Conservation (phyloP, 2,797 vertebrate genomes). For the Percopsis omiscomaycus region DNA sequence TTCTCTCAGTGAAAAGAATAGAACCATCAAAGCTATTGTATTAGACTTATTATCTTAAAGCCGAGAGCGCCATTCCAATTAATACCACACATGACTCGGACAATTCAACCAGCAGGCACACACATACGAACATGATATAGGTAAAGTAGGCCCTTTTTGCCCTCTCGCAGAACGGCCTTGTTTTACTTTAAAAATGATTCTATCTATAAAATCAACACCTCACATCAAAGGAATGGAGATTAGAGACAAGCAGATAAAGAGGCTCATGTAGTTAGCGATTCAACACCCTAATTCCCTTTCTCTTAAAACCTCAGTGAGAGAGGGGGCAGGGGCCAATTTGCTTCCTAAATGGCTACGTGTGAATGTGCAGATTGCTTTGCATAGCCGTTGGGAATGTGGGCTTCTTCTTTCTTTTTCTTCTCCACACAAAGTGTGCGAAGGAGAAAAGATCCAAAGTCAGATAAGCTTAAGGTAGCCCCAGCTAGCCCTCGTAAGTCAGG, state of each 20-base stretch:
- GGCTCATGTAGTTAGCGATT: conserved; percentile 78
- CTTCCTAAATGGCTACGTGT: conserved; percentile 79
- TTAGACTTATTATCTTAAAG: conserved; percentile 68
- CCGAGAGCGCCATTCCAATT: conserved; percentile 75
- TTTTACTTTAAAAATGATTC: conserved; percentile 80
- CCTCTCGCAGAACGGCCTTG: conserved; percentile 65
- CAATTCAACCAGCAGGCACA: conserved; percentile 62
- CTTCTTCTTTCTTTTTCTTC: conserved; percentile 58
- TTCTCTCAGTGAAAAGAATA: conserved; percentile 59
- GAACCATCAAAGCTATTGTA: conserved; percentile 63
- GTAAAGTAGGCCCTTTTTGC: conserved; percentile 75
- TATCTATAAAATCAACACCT: conserved; percentile 81
- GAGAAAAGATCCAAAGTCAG: conserved; percentile 76
- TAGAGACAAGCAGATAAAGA: conserved; percentile 76
- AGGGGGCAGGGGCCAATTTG: conserved; percentile 77
- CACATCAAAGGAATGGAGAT: conserved; percentile 80
- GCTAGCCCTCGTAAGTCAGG: conserved; percentile 71
- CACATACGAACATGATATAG: conserved; percentile 71
- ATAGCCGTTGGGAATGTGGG: conserved; percentile 73
- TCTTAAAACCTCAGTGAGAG: conserved; percentile 75
- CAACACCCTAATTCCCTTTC: conserved; percentile 76
- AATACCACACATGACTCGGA: conserved; percentile 64
- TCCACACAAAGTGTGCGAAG: conserved; percentile 69
- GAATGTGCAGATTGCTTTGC: conserved; percentile 78
- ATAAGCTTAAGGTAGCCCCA: conserved; percentile 72